Base-by-base conservation (phyloP, 2,888 invertebrate species). In the Eupeodes latifasciatus region DNA sequence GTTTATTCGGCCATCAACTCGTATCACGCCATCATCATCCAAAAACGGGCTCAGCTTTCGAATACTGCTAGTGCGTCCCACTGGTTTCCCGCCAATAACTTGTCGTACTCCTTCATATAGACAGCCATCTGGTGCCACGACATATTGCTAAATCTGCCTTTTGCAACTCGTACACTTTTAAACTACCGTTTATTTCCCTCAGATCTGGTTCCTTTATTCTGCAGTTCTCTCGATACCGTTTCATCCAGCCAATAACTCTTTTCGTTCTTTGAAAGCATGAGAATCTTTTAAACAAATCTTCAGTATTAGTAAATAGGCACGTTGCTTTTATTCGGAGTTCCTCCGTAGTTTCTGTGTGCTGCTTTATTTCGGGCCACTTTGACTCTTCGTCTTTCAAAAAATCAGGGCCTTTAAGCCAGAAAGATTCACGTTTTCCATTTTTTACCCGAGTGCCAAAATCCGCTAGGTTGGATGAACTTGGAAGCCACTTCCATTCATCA, bases 401-500 rank as follows among this genome's bases (percentile, higher is more conserved):
- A 7, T 59, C 14, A 7, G 84, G 79, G 0, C 78, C 89, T 53
- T 10, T 53, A 3, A 53, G 53, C 53, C 53, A 16, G 16, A 53
- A 53, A 10, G 16, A 53, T 53, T 53, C 53, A 19, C 19, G 53
- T 9, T 53, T 53, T 4, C 10, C 53, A 53, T 53, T 53, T 19
- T 2, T 16, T 9, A 53, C 4, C 10, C 85, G 81, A 4, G 90
- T 90, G 2, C 62, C 82, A n/a, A 71, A 62, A 12, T 82, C 83
- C 5, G 81, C 67, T 12, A 53, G 72, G 57, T 85, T 85, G n/a
- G 53, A 40, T 4, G 27, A 36, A 9, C 47, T 75, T 62, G 76
- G 76, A 47, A 75, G 19, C 89, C 90, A 91, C 34, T 80, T 81
- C 87, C 90, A 90, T 27, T 90, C 84, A 19, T 88, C 78, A 16